Base-by-base conservation (phyloP, 2,888 invertebrate genomes). In the Athrips mouffetella region DNA sequence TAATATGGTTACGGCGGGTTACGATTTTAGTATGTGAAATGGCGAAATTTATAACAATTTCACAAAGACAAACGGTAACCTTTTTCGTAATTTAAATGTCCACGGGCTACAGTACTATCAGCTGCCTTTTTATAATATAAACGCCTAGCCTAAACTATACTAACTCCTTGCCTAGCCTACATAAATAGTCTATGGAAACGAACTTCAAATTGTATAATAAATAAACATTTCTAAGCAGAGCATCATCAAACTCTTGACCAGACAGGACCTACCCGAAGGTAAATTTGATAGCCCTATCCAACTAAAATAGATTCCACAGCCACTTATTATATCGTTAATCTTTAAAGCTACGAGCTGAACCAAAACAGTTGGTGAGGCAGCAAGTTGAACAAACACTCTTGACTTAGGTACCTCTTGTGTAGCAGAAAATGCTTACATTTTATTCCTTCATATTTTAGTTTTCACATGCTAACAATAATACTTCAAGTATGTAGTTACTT, bases 331-430 rank as follows among this genome's bases (percentile, higher is more conserved):
- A 50, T 51, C 40, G 25, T 51, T 48, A 51, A 44, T 30, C 42
- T 27, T 30, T 11, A 44, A 11, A 11, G 29, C 29, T 23, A 35
- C 45, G n/a, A 18, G n/a, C 15, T 15, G 13, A 7, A 31, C n/a
- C 30, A 23, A 29, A 41, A 29, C 13, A 47, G 41, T 48, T 50
- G 55, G 54, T 52, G 57, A 60, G 60, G 59, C 57, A 62, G 52
- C 58, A 68, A 72, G 62, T 66, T 84, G 81, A 69, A 76, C 67
- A 82, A 84, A 81, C 84, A 81, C 69, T 70, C 63, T 80, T 67
- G 77, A 77, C 64, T 50, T 50, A 54, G 60, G 70, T 65, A 62
- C n/a, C n/a, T n/a, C n/a, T n/a, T n/a, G 57, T 62, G 57, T 58
- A 39, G n/a, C n/a, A n/a, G n/a, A 66, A 59, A 65, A 58, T 62